Percentiles rank a stretch among this genome's conserved stretches.
phyloP scores from a whole-genome alignment of 2,113 vertebrate genomes.

The Parus major region DNA sequence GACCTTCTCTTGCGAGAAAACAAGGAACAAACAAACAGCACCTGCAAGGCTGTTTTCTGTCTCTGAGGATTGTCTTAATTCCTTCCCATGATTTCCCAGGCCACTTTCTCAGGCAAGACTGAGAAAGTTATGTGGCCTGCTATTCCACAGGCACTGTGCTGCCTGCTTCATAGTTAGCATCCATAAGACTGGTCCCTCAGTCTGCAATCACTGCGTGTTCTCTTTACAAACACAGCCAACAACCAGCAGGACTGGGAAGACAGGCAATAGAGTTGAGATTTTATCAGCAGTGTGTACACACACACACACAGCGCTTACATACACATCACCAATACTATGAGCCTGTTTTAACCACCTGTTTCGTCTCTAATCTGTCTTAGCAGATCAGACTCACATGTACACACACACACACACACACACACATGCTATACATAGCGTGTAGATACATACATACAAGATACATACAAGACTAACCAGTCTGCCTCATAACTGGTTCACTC shows the following conservation, averaged over 20 bases:
- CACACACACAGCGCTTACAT: not conserved
- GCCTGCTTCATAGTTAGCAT: no score
- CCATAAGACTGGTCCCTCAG: not conserved
- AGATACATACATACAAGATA: no score
- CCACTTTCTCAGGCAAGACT: no score
- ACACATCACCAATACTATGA: not conserved
- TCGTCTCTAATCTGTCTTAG: not conserved
- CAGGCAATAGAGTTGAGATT: not conserved
- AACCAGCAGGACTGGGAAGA: not conserved
- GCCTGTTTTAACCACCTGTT: not conserved
- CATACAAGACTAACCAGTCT: not conserved
- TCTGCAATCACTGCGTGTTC: fast-evolving
- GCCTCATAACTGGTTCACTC: not conserved
- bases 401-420: no score
- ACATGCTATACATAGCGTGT: no score
- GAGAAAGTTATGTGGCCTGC: no score
- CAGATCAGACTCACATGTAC: not conserved
- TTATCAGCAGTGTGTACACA: not conserved
- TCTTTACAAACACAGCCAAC: not conserved
- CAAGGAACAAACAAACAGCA: no score
- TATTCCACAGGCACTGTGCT: no score
- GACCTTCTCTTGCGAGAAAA: no score
- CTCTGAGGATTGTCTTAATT: no score
- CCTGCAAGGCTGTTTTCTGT: no score
- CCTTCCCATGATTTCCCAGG: no score